These are phyloP conservation scores for Neoaliturus tenellus DNA, from an alignment of 2,888 invertebrate species.

Conservation along the genomic window DNA sequence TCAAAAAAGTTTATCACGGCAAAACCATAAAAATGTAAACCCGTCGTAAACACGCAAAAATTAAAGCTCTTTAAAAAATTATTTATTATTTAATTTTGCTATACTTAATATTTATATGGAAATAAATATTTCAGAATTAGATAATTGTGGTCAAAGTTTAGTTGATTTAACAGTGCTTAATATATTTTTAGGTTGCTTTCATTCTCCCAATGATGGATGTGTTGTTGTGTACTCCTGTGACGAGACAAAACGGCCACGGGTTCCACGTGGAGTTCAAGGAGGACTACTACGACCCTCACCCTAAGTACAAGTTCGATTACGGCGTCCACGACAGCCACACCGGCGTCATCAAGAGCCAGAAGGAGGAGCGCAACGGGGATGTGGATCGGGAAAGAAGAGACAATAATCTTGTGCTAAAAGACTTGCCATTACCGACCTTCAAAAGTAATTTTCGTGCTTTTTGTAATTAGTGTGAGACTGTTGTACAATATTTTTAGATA, in stretches of 20 bases:
- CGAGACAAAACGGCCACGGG: not conserved
- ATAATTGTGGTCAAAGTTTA: too few relatives aligned
- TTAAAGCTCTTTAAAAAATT: too few relatives aligned
- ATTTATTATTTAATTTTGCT: too few relatives aligned
- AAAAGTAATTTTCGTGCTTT: not conserved
- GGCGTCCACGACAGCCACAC: constrained; percentile 77
- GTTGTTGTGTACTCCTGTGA: not conserved
- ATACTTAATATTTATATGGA: too few relatives aligned
- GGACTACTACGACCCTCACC: constrained; percentile 66
- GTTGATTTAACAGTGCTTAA: too few relatives aligned
- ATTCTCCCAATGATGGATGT: not conserved
- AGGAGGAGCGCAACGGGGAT: constrained; percentile 69
- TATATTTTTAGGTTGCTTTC: not conserved
- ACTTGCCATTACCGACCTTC: not conserved
- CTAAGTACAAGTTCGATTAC: constrained; percentile 55
- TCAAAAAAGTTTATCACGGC: too few relatives aligned
- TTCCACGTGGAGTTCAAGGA: constrained; percentile 71
- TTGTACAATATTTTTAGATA: not conserved
- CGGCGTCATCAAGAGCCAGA: constrained; percentile 81
- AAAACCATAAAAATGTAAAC: too few relatives aligned
- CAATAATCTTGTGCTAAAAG: not conserved
- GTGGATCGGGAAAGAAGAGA: constrained; percentile 73
- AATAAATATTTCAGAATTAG: too few relatives aligned
- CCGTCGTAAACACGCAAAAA: too few relatives aligned
- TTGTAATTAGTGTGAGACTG: not conserved